phyloP scores from a whole-genome alignment of 2,888 invertebrate genomes.

The Calliphora vomitoria region DNA sequence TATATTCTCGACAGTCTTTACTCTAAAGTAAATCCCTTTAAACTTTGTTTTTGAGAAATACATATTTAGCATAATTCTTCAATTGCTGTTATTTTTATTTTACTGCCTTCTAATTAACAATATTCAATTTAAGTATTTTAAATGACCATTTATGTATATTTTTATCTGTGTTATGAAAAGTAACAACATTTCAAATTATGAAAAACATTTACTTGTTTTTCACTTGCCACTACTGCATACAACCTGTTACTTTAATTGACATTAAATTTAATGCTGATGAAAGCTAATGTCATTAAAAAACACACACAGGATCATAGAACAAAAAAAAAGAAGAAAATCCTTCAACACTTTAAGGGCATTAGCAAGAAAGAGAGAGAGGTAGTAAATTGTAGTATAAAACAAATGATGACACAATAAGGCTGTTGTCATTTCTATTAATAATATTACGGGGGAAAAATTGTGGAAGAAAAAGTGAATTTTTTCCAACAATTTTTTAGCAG shows the following conservation, averaged over 20 bases:
- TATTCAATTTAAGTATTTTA: constrained; percentile 54
- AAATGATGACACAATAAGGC: constrained; percentile 73
- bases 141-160: constrained; percentile 35
- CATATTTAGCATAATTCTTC: too few relatives aligned
- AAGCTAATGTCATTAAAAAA: constrained; percentile 74
- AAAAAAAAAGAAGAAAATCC: constrained; percentile 20
- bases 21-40: too few relatives aligned
- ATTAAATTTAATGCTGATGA: constrained; percentile 75
- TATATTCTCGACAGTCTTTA: too few relatives aligned
- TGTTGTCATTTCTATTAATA: constrained; percentile 73
- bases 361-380: neutral
- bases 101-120: constrained; percentile 35
- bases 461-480: constrained; percentile 11
- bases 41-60: too few relatives aligned
- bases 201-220: constrained; percentile 43
- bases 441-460: constrained; percentile 58
- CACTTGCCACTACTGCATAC: constrained; percentile 53
- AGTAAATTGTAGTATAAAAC: constrained; percentile 49
- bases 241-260: constrained; percentile 74
- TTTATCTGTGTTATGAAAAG: neutral
- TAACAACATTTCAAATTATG: constrained; percentile 43
- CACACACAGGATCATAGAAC: constrained; percentile 37
- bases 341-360: constrained; percentile 35
- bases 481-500: constrained; percentile 33
- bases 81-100: neutral